Evolutionary conservation across 2,797 vertebrate species (phyloP).

Genomic region (Sebastes steindachneri): DNA sequence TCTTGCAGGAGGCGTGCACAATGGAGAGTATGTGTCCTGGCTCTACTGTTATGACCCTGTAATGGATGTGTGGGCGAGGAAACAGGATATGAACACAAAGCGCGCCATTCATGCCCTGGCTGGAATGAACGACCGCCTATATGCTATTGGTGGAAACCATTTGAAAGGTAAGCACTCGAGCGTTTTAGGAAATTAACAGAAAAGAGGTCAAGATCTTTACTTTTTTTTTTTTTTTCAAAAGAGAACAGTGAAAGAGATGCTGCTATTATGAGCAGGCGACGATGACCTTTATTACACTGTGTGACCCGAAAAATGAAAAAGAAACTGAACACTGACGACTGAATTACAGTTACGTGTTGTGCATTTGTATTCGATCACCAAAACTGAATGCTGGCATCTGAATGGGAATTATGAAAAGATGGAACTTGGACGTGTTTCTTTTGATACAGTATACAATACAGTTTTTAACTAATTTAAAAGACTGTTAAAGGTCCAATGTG

Average conservation of each 20-base stretch:
- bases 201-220: slow-evolving; percentile 26
- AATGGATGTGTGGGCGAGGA: slow-evolving; percentile 99
- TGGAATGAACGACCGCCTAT: slow-evolving; percentile 98
- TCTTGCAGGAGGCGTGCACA: slow-evolving; percentile 94
- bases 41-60: slow-evolving; percentile 98
- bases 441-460: neutral
- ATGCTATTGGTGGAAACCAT: slow-evolving; percentile 99
- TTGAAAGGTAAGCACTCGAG: slow-evolving; percentile 90
- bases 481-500: neutral
- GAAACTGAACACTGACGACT: neutral
- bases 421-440: neutral
- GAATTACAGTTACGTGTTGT: neutral
- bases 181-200: slow-evolving; percentile 18
- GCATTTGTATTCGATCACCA: neutral
- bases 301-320: neutral
- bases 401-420: slow-evolving; percentile 10
- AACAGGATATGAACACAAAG: slow-evolving; percentile 99
- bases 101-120: slow-evolving; percentile 97
- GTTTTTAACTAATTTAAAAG: neutral
- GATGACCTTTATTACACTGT: slow-evolving; percentile 18
- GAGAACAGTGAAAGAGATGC: slow-evolving; percentile 24
- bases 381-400: neutral
- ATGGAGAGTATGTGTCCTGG: slow-evolving; percentile 98
- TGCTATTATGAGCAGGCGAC: slow-evolving; percentile 2
- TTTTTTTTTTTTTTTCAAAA: neutral